Conservation (phyloP, 2,113 vertebrate species). For the Ceratotherium simum region DNA sequence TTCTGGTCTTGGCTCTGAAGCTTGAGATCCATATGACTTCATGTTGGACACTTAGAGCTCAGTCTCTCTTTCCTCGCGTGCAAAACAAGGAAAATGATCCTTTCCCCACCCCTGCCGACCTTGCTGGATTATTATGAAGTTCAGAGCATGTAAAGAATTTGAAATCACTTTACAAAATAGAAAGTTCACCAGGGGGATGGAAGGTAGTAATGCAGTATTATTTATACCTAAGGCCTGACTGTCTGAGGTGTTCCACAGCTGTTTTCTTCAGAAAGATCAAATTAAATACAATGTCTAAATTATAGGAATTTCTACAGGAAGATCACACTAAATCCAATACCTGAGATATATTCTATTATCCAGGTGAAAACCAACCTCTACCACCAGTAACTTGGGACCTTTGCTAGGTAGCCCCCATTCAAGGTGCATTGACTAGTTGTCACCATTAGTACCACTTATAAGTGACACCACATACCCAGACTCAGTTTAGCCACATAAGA, state of each 20-base stretch:
- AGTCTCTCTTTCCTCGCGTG: neutral
- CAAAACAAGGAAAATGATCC: neutral
- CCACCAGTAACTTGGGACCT: neutral
- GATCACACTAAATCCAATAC: neutral
- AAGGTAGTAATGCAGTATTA: neutral
- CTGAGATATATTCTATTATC: neutral
- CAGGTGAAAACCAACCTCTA: neutral
- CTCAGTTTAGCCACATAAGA: neutral
- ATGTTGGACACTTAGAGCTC: neutral
- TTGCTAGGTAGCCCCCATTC: neutral
- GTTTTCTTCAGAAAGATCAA: slow-evolving; percentile 21
- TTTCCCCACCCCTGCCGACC: neutral
- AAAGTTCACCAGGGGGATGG: neutral
- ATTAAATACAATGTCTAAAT: neutral
- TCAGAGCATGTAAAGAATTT: neutral
- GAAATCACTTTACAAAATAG: slow-evolving; percentile 10
- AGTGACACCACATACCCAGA: neutral
- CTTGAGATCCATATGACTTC: slow-evolving; percentile 17
- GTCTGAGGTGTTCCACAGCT: neutral
- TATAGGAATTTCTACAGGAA: neutral
- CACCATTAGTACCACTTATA: neutral
- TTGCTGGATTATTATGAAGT: neutral
- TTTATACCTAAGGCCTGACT: neutral
- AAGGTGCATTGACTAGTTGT: neutral
- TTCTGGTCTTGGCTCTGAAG: slow-evolving; percentile 29